These are phyloP conservation scores for Rutpela maculata DNA, from an alignment of 2,888 invertebrate genomes.

Conservation along the genomic window DNA sequence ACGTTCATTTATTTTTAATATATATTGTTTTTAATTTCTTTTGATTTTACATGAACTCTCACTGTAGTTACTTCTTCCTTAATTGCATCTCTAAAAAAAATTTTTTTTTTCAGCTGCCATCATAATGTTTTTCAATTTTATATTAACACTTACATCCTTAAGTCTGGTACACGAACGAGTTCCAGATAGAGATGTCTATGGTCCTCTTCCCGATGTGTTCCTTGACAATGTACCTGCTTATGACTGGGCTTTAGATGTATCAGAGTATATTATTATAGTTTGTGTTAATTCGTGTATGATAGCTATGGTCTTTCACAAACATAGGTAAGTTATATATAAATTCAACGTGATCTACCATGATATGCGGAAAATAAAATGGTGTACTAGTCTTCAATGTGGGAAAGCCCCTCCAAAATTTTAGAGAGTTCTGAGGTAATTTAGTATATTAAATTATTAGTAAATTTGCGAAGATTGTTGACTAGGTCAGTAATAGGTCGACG, in stretches of 20 bases:
- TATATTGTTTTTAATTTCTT: too few species aligned
- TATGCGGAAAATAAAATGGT: too few species aligned
- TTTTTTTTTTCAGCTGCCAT: constrained; percentile 75
- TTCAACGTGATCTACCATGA: too few species aligned
- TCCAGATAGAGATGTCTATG: constrained; percentile 84
- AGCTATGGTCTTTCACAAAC: constrained; percentile 89
- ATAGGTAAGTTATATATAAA: constrained; percentile 78
- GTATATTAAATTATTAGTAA: too few species aligned
- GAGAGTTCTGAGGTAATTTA: too few species aligned
- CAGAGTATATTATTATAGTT: constrained; percentile 91
- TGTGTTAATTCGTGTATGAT: constrained; percentile 85
- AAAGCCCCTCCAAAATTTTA: too few species aligned
- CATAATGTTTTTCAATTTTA: constrained; percentile 79
- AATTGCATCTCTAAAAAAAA: neutral
- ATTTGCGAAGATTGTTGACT: too few species aligned
- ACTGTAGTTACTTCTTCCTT: too few species aligned
- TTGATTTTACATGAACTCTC: too few species aligned
- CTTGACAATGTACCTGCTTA: constrained; percentile 85
- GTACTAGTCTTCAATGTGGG: too few species aligned
- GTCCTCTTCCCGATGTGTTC: constrained; percentile 89
- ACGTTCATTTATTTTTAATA: too few species aligned
- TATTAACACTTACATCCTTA: constrained; percentile 83
- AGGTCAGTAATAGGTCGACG: too few species aligned
- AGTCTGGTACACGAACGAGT: constrained; percentile 92
- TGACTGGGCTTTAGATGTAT: constrained; percentile 88